These are phyloP conservation scores for Axinella damicornis DNA, from an alignment of 37 sponge, comb jelly and placozoan species.

Conservation along the genomic window DNA sequence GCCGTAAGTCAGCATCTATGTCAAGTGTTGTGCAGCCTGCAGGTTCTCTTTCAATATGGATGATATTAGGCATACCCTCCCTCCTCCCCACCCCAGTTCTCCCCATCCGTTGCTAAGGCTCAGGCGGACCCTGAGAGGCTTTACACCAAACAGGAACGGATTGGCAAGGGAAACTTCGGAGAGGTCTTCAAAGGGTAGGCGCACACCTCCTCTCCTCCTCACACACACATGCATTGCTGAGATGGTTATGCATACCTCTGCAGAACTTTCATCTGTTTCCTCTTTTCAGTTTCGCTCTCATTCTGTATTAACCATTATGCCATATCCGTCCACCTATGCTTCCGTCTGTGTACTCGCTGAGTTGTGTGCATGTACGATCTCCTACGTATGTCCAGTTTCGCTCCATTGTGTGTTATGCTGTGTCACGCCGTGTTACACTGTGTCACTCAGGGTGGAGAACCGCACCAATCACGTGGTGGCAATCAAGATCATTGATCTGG, in stretches of 20 bases:
- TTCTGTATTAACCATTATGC: too few species aligned
- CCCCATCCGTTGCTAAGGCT: not conserved
- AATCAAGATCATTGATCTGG: conserved; percentile 95
- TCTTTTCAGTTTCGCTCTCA: too few species aligned
- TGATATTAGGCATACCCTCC: not conserved
- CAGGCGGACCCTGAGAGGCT: conserved; percentile 81
- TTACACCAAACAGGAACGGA: conserved; percentile 82
- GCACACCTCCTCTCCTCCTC: not conserved
- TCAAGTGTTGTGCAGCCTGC: too few species aligned
- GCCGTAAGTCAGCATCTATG: too few species aligned
- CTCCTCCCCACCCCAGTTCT: not conserved
- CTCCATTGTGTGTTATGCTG: too few species aligned
- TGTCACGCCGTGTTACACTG: conserved; percentile 6
- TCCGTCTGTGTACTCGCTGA: too few species aligned
- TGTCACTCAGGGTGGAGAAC: conserved; percentile 84
- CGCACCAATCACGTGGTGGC: conserved; percentile 80
- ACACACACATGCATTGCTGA: too few species aligned
- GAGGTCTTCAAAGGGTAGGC: conserved; percentile 94
- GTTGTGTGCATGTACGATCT: too few species aligned
- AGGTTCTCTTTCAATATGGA: not conserved
- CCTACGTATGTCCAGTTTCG: too few species aligned
- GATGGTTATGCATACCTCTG: too few species aligned
- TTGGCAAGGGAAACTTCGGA: conserved; percentile 93
- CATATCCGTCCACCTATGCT: not conserved
- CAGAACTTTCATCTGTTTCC: too few species aligned